Conservation (phyloP, 92 coral and sea anemone species). For the Siderastrea siderea region DNA sequence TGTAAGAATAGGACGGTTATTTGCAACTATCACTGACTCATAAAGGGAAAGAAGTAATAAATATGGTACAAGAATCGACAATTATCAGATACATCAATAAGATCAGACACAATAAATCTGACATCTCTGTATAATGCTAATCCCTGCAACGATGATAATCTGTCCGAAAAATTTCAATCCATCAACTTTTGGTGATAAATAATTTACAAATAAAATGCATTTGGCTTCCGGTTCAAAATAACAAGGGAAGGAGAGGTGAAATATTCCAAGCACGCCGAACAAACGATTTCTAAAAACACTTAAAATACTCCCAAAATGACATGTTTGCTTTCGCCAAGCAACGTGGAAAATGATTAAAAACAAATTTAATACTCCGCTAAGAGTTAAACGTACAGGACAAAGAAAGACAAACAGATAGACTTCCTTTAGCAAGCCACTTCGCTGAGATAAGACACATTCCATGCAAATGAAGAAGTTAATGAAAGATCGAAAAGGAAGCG, state of each 20-base stretch:
- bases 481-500: not conserved
- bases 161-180: not conserved
- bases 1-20: not conserved
- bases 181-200: not conserved
- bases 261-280: not conserved
- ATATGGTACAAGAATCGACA: not conserved
- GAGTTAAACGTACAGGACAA: not conserved
- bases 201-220: not conserved
- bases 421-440: not conserved
- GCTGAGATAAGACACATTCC: slow-evolving; percentile 2
- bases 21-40: not conserved
- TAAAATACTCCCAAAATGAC: not conserved
- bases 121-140: not conserved
- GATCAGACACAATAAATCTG: not conserved
- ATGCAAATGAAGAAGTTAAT: not conserved
- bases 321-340: slow-evolving; percentile 8
- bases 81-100: not conserved
- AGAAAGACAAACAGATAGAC: not conserved
- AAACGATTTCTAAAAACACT: not conserved
- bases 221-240: not conserved
- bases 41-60: not conserved
- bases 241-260: not conserved
- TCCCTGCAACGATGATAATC: not conserved
- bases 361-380: slow-evolving; percentile 13
- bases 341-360: not conserved